A percentile compares a stretch with the other conserved stretches of the same genome.
Conservation (phyloP, 2,888 invertebrate genomes). For the Drosophila mimica region DNA sequence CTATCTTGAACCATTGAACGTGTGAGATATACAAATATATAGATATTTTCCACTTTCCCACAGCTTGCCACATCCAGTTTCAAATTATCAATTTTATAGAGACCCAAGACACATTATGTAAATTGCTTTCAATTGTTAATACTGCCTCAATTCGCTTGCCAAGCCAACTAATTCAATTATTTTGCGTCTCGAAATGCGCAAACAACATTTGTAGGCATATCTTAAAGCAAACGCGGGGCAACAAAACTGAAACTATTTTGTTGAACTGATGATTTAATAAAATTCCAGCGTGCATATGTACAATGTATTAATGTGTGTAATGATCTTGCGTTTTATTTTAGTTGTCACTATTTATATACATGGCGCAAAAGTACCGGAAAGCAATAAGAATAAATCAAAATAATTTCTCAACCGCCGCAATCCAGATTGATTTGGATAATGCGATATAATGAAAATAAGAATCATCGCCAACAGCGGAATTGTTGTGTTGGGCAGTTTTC, state of each 20-base stretch:
- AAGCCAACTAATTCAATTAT: constrained; percentile 33
- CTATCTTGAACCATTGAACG: neutral
- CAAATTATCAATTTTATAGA: neutral
- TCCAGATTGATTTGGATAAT: constrained; percentile 62
- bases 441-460: constrained; percentile 42
- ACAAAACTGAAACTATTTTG: constrained; percentile 24
- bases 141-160: constrained; percentile 7
- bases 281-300: constrained; percentile 5
- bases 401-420: constrained; percentile 43
- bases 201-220: constrained; percentile 16
- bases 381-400: constrained; percentile 22
- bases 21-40: neutral
- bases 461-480: constrained; percentile 20
- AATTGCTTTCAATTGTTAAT: constrained; percentile 8
- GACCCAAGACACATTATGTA: neutral
- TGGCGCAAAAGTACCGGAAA: constrained; percentile 15
- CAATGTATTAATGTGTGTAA: neutral
- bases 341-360: constrained; percentile 41
- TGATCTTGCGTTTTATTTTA: neutral
- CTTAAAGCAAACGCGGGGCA: constrained; percentile 20
- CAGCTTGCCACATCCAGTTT: neutral
- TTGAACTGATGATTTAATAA: constrained; percentile 22
- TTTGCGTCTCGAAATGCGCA: constrained; percentile 21
- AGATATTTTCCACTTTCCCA: neutral
- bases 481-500: constrained; percentile 39